Conservation (phyloP, 2,797 vertebrate species). For the Hemitrygon akajei region DNA sequence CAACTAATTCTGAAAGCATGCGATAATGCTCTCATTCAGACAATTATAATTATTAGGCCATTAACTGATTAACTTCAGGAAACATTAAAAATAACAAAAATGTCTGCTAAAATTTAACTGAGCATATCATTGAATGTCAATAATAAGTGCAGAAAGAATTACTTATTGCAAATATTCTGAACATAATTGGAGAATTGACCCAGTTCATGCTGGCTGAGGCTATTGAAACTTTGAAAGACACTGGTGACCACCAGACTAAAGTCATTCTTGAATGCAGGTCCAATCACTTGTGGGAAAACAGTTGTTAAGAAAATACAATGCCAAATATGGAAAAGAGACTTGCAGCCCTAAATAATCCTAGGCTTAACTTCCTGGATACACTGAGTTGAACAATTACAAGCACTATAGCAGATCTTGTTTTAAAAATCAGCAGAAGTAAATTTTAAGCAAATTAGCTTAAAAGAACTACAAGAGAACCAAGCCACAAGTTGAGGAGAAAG, state of each 20-base stretch:
- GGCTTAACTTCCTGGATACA: neutral
- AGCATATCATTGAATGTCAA: neutral
- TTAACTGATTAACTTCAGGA: neutral
- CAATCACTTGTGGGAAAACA: neutral
- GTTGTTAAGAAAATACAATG: neutral
- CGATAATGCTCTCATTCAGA: neutral
- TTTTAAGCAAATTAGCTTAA: neutral
- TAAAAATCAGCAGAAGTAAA: neutral
- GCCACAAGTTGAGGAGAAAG: too few relatives aligned
- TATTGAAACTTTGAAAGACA: neutral
- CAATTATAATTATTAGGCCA: neutral
- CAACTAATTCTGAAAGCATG: slow-evolving; percentile 3
- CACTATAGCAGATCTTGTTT: neutral
- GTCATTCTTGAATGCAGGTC: neutral
- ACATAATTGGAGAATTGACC: neutral
- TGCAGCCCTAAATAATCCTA: neutral
- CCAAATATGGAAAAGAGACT: neutral
- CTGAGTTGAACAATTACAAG: neutral
- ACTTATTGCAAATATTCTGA: neutral
- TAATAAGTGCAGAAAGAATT: neutral
- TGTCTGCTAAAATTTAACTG: neutral
- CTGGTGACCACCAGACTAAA: neutral
- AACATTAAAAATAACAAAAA: neutral
- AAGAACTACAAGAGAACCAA: neutral
- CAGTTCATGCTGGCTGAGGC: too few relatives aligned